Base-by-base conservation (phyloP, 2,888 invertebrate genomes). In the Eupithecia tripunctaria region DNA sequence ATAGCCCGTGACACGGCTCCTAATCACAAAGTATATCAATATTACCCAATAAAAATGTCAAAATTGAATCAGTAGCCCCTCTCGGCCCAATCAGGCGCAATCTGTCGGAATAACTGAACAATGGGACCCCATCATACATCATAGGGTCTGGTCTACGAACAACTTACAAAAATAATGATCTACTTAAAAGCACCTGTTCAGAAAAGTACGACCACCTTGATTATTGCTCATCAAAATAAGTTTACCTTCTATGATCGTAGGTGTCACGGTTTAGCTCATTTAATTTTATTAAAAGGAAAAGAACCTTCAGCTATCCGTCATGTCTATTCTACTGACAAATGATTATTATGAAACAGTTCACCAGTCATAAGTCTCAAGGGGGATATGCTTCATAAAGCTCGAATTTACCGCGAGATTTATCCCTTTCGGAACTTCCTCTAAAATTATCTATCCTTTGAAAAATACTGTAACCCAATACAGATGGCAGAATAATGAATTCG, bases 41-140 rank as follows among this genome's bases (percentile, higher is more conserved):
- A 91, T 88, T 89, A 86, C 85, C 86, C 90, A 92, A 93, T 93
- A 90, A 91, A 92, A 89, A 90, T 76, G 90, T 90, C 90, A 86
- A 91, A 92, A 92, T 91, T 84, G 85, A 91, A 91, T 93, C 91
- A 91, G 82, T 72, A 86, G 76, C 80, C 92, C 91, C 90, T 36
- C 89, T 86, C 87, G 83, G 82, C 75, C 81, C 90, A 89, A 90
- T 90, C 88, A 88, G 78, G 82, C 78, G 79, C 83, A 84, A 85
- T 84, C 82, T 86, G 85, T 82, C 81, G 82, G 79, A 78, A 81
- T 77, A 76, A 78, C 77, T 80, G 73, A 78, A 82, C 81, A 83
- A 82, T 73, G 72, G 79, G 76, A 51, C 79, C 80, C 78, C 29
- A 18, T 60, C 29, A 18, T 29, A 29, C 18, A 60, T 60, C 29